Evolutionary conservation across 2,113 vertebrate species (phyloP), one percentile per base, ranked within the genome.

Genomic region (Amphiprion percula): DNA sequence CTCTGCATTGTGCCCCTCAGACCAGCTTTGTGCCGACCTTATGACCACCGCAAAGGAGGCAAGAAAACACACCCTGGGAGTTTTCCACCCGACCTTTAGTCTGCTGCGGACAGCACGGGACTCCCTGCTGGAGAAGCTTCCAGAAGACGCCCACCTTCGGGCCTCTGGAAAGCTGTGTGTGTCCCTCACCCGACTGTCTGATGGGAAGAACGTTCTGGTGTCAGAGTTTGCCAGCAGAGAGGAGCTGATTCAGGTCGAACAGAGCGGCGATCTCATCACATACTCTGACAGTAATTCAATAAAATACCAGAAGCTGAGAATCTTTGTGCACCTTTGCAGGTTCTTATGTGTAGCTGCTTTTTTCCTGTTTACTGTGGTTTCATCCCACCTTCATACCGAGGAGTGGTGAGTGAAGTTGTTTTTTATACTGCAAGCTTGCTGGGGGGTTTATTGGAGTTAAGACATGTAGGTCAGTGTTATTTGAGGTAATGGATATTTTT

Each of bases 221-320:
- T 97, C 97, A 0, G 89, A 98, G 14, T 99, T 99, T 75, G 88
- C 80, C 61, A 97, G 95, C 49, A 97, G 97, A 74, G 95, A 97
- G 8, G 98, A 99, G 87, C 95, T 99, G 4, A 90, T 98, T 23
- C 96, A 98, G 90, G 97, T 98, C 83, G 12, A 56, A 30, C 39
- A 49, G 41, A 56, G n/a, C 17, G 30, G 14, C 30, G 24, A 46
- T 19, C 15, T 50, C 14, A 50, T 1, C 49, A 9, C 17, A 2
- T 12, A 6, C 49, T 49, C 3, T 16, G 15, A 49, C 1, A 49
- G 47, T 49, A 19, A 50, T 50, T 50, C 49, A 17, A 44, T 44
- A 15, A 44, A 44, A 14, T 54, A 6, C 1, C 28, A 54, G 15
- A 3, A 62, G 7, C 26, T 50, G 30, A 21, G 16, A 8, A 10